These are phyloP conservation scores for Desmophyllum pertusum DNA, from an alignment of 92 coral and sea anemone genomes.

Conservation along the genomic window DNA sequence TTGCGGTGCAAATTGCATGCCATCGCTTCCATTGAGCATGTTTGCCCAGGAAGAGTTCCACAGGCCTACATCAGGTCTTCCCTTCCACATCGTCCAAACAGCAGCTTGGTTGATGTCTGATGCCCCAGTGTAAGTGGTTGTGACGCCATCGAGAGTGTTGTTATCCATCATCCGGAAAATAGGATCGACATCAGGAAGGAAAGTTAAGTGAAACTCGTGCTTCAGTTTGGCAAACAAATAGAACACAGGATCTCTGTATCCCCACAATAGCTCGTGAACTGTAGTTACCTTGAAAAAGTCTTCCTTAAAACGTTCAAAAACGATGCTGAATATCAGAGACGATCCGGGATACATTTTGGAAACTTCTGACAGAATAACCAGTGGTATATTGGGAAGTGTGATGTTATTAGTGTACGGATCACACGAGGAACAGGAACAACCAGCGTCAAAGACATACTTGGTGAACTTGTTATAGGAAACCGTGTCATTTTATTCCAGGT, in stretches of 20 bases:
- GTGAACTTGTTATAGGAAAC: slow-evolving; percentile 77
- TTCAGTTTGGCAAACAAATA: slow-evolving; percentile 52
- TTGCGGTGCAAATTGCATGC: slow-evolving; percentile 85
- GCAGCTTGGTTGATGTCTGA: slow-evolving; percentile 51
- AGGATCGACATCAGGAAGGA: slow-evolving; percentile 73
- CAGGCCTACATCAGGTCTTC: slow-evolving; percentile 56
- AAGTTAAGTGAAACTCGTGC: slow-evolving; percentile 49
- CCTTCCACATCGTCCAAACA: slow-evolving; percentile 77
- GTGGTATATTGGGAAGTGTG: slow-evolving; percentile 74
- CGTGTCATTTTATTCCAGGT: slow-evolving; percentile 58
- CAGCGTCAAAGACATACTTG: slow-evolving; percentile 58
- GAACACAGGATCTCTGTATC: slow-evolving; percentile 80
- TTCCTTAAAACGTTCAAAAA: slow-evolving; percentile 59
- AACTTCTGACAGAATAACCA: slow-evolving; percentile 69
- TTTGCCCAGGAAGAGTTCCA: slow-evolving; percentile 84
- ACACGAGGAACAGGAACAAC: slow-evolving; percentile 67
- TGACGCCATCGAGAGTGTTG: slow-evolving; percentile 70
- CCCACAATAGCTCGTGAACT: slow-evolving; percentile 84
- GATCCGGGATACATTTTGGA: slow-evolving; percentile 61
- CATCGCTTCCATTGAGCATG: slow-evolving; percentile 95
- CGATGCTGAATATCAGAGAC: slow-evolving; percentile 31
- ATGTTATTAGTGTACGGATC: slow-evolving; percentile 57
- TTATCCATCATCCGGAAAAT: slow-evolving; percentile 71
- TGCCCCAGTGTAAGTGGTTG: slow-evolving; percentile 73
- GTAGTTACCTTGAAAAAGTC: slow-evolving; percentile 65